Conservation (phyloP, 2,797 vertebrate species). For the Diceros bicornis region DNA sequence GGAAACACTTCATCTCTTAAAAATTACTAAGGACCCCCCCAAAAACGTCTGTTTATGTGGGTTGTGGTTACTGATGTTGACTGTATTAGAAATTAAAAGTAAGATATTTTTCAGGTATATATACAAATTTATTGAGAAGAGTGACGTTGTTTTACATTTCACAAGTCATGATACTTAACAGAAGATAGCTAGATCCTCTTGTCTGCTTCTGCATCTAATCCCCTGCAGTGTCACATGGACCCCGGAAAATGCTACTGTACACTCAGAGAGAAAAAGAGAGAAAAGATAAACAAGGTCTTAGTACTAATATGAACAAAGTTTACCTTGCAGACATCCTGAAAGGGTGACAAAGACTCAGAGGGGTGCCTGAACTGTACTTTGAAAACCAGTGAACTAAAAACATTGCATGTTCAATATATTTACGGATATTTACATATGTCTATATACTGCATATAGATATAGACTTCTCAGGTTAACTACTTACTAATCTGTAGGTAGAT, state of each 20-base stretch:
- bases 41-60: background rate
- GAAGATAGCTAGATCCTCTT: background rate
- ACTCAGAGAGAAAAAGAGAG: background rate
- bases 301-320: background rate
- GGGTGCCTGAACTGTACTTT: background rate
- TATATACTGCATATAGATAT: background rate
- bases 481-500: background rate
- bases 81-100: conserved; percentile 23
- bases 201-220: background rate
- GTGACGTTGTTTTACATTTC: background rate
- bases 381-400: background rate
- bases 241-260: background rate
- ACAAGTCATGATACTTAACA: background rate
- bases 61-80: background rate
- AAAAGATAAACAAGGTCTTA: background rate
- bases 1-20: background rate
- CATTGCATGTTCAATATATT: background rate
- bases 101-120: background rate
- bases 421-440: background rate
- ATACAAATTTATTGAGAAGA: background rate
- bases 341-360: background rate
- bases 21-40: background rate
- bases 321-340: background rate
- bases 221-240: background rate
- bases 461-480: background rate